A percentile compares a stretch with the other conserved stretches of the same genome.
Conservation (phyloP, 2,113 vertebrate species). For the Cavia aperea region DNA sequence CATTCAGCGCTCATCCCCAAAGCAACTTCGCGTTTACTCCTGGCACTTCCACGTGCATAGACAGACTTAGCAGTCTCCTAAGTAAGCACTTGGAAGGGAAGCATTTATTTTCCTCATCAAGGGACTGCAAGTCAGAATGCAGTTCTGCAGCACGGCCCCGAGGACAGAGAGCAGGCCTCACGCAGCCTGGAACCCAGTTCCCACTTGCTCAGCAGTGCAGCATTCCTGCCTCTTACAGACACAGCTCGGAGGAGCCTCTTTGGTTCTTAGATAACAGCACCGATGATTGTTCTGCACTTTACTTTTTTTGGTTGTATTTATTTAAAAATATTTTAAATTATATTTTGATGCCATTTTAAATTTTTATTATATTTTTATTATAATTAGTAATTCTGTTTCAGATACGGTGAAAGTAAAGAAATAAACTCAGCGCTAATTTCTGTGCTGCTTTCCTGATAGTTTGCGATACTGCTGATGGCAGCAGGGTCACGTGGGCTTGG, state of each 20-base stretch:
- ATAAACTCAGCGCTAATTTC: not conserved
- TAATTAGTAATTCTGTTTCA: not conserved
- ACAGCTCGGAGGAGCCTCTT: not conserved
- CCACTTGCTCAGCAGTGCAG: not conserved
- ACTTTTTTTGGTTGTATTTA: not conserved
- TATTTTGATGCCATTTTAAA: not conserved
- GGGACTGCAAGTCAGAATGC: not conserved
- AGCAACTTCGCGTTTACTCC: not conserved
- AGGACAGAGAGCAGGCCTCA: not conserved
- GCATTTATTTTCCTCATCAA: not conserved
- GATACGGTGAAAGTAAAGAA: not conserved
- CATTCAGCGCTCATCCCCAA: not conserved
- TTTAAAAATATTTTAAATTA: not conserved
- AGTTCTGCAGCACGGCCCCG: not conserved
- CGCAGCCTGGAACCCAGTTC: not conserved
- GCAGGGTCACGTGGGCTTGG: not conserved
- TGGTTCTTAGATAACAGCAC: not conserved
- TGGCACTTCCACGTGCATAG: not conserved
- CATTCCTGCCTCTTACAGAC: not conserved
- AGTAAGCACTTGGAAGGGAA: not conserved
- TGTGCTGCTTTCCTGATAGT: not conserved
- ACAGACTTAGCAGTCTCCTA: not conserved
- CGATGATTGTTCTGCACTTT: not conserved
- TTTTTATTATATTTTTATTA: not conserved
- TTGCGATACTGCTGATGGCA: not conserved